Evolutionary conservation across 1,140 invertebrate genomes (phyloP).

Genomic region (Gonatopus flavifemur): DNA sequence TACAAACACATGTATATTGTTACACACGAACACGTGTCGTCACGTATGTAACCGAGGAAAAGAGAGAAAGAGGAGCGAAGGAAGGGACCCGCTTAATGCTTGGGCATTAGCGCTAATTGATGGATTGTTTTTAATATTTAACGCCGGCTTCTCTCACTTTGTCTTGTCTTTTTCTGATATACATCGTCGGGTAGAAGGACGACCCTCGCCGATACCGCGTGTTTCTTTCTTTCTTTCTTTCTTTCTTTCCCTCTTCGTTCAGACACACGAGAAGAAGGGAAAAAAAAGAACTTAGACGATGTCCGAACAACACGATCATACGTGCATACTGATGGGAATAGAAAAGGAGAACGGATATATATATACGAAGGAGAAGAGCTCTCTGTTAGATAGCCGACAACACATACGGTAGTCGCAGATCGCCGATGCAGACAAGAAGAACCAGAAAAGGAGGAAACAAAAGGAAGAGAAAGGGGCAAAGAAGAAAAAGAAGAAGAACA

Average conservation of each 20-base stretch:
- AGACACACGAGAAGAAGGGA: slow-evolving; percentile 4
- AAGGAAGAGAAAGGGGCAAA: not conserved
- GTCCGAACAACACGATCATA: slow-evolving; percentile 31
- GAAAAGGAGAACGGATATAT: slow-evolving; percentile 1
- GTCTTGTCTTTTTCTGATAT: not conserved
- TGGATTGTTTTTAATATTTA: slow-evolving; percentile 46
- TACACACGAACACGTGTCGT: slow-evolving; percentile 22
- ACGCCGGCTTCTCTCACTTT: slow-evolving; percentile 27
- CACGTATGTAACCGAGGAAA: slow-evolving; percentile 12
- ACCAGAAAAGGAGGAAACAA: not conserved
- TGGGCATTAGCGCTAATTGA: slow-evolving; percentile 43
- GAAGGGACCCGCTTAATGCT: slow-evolving; percentile 30
- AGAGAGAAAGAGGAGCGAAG: slow-evolving; percentile 5
- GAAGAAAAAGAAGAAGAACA: not conserved
- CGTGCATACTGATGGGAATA: slow-evolving; percentile 16
- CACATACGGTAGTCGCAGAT: slow-evolving; percentile 58
- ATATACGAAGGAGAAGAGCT: slow-evolving; percentile 10
- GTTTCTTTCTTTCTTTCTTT: not conserved
- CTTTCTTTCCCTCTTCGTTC: slow-evolving; percentile 7
- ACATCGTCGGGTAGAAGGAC: no score
- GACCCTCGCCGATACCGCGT: not conserved
- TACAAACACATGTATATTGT: no score
- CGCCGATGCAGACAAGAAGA: slow-evolving; percentile 50
- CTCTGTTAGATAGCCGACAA: slow-evolving; percentile 39
- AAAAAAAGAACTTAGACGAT: slow-evolving; percentile 13